phyloP scores from a whole-genome alignment of 92 coral and sea anemone genomes.

The Scolanthus callimorphus region DNA sequence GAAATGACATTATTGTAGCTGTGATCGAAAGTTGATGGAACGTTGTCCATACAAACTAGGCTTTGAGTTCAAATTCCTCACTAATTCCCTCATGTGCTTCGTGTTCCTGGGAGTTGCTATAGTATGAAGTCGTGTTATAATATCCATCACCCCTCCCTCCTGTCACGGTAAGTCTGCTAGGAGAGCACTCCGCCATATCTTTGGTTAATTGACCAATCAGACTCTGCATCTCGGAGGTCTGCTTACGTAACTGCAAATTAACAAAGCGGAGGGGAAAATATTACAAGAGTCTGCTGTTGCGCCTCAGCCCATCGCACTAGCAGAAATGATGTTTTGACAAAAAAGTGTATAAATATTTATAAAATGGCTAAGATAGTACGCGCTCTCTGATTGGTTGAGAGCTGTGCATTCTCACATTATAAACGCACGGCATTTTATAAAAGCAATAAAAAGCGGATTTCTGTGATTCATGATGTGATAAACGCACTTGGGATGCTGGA shows the following conservation, averaged over 20 bases:
- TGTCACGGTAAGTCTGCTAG: conserved; percentile 17
- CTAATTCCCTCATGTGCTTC: conserved; percentile 7
- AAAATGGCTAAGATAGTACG: too few species aligned
- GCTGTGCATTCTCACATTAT: too few species aligned
- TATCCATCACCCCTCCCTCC: conserved; percentile 3
- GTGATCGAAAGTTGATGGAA: too few species aligned
- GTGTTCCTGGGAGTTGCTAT: conserved; percentile 1
- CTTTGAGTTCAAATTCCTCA: too few species aligned
- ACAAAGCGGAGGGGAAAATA: background rate
- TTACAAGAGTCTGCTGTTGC: background rate
- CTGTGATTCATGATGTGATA: too few species aligned
- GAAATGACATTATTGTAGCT: too few species aligned
- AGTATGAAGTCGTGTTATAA: conserved; percentile 33
- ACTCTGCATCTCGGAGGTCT: conserved; percentile 72
- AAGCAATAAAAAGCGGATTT: too few species aligned
- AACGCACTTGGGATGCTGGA: too few species aligned
- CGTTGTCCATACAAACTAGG: too few species aligned
- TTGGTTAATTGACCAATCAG: conserved; percentile 65
- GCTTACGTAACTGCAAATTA: conserved; percentile 47
- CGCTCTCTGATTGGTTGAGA: too few species aligned
- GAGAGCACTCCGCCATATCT: conserved; percentile 42
- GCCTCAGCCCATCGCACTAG: background rate
- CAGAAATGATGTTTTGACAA: background rate
- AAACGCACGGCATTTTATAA: too few species aligned
- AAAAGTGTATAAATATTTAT: too few species aligned